Evolutionary conservation across 2,797 vertebrate species (phyloP).

Genomic region (Platyrinchus mystaceus): DNA sequence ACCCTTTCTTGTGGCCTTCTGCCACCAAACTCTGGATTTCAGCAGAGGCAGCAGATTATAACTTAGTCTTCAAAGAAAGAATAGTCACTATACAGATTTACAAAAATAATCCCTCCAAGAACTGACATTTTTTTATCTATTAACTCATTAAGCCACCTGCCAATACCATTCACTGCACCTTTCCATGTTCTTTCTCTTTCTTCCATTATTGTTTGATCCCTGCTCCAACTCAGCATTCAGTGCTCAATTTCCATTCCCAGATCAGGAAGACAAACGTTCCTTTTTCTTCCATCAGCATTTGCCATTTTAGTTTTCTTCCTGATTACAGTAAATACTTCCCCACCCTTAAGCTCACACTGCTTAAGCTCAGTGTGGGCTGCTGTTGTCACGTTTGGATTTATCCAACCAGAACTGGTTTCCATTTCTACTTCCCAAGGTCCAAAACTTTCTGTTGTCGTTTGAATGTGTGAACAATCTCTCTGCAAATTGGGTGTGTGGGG

Average conservation of each 20-base stretch:
- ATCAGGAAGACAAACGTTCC: background rate
- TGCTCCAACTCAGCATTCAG: background rate
- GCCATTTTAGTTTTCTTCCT: background rate
- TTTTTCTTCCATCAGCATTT: background rate
- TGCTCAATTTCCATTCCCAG: background rate
- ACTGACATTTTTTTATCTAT: background rate
- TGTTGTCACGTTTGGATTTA: background rate
- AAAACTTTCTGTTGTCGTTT: background rate
- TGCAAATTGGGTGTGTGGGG: background rate
- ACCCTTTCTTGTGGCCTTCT: background rate
- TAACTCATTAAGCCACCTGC: background rate
- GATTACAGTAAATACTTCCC: background rate
- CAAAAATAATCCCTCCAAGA: background rate
- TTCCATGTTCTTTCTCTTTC: background rate
- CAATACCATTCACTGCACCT: background rate
- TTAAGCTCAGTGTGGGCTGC: background rate
- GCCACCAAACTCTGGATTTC: background rate
- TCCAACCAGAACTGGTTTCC: background rate
- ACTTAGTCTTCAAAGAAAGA: background rate
- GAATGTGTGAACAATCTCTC: accelerated
- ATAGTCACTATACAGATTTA: background rate
- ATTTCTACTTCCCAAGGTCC: background rate
- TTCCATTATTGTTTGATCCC: background rate
- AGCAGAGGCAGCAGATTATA: background rate
- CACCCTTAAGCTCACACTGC: background rate